Base-by-base conservation (phyloP, 2,797 vertebrate genomes). In the Malurus leucopterus region DNA sequence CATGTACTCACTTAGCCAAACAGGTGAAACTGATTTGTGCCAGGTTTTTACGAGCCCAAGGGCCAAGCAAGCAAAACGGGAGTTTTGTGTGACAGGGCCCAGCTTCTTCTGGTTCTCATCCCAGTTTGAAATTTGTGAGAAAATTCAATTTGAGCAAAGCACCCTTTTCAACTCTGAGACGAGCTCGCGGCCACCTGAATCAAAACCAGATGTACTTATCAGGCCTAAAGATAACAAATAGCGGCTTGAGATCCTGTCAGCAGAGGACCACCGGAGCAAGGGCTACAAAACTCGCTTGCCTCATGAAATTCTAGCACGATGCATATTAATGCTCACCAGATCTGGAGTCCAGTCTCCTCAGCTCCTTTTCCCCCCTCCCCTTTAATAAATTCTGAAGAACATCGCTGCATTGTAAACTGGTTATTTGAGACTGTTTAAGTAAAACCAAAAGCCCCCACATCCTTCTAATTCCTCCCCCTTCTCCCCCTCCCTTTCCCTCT, bases 171-270 rank as follows among this genome's bases (percentile, higher is more conserved):
- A 97, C 96, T 98, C 97, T 93, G 97, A 98, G 98, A 98, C 97
- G 95, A 98, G 97, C 97, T 98, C 67, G 59, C 87, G 95, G 98
- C 97, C 96, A 98, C 98, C 98, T 98, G 98, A 99, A 99, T 98
- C 97, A 98, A 98, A 99, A 99, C 98, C 99, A 99, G 98, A 99
- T 99, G 99, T 98, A 96, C 98, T 98, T 98, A 98, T 98, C 98
- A 96, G 97, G 96, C 96, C 97, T 98, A 98, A 99, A 98, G 98
- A 99, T 98, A 99, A 99, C 98, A 99, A 98, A 99, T 97, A 98
- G 97, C 93, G 90, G 94, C 97, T 97, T 97, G 96, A 98, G 97
- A 97, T 98, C 97, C 97, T 97, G 97, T 98, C 96, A 96, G 98
- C 96, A 96, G 96, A 94, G 96, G 98, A 99, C 98, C 98, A 98